Percentiles rank a stretch among this genome's conserved stretches.
These are phyloP conservation scores for Orussus abietinus DNA, from an alignment of 1,140 invertebrate species.

Conservation along the genomic window DNA sequence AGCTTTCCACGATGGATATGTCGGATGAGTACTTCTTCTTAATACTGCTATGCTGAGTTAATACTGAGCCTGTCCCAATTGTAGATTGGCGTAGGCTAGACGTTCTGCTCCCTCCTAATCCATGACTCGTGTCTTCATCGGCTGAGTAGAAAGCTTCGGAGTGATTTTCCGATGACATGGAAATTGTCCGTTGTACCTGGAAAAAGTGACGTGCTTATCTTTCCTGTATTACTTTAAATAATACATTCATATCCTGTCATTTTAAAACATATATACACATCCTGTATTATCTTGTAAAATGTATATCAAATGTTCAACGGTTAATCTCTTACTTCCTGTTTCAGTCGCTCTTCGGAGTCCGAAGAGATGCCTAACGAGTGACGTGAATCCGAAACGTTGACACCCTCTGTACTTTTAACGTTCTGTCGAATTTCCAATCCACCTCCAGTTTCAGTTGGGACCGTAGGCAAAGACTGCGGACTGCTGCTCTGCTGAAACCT, in stretches of 20 bases:
- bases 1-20: slow-evolving; percentile 53
- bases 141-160: slow-evolving; percentile 89
- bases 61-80: slow-evolving; percentile 49
- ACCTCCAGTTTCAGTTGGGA: slow-evolving; percentile 38
- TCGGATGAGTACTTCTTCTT: slow-evolving; percentile 57
- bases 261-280: too few species aligned
- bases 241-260: too few species aligned
- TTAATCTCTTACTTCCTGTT: slow-evolving; percentile 42
- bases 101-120: slow-evolving; percentile 51
- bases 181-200: slow-evolving; percentile 75
- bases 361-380: slow-evolving; percentile 59
- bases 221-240: too few species aligned
- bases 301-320: slow-evolving; percentile 1
- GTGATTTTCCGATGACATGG: slow-evolving; percentile 83
- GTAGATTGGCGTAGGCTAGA: slow-evolving; percentile 65
- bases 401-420: slow-evolving; percentile 41
- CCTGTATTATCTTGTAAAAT: too few species aligned
- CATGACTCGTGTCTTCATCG: slow-evolving; percentile 74
- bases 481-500: slow-evolving; percentile 33
- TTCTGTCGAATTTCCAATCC: too few species aligned
- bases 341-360: slow-evolving; percentile 55
- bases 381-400: slow-evolving; percentile 59
- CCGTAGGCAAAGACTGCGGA: slow-evolving; percentile 36
- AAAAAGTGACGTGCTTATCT: too few species aligned
- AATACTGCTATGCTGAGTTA: slow-evolving; percentile 50